Percentiles rank a stretch among this genome's conserved stretches.
These are phyloP conservation scores for Gallinago stenura DNA, from an alignment of 2,797 vertebrate genomes.

Conservation along the genomic window DNA sequence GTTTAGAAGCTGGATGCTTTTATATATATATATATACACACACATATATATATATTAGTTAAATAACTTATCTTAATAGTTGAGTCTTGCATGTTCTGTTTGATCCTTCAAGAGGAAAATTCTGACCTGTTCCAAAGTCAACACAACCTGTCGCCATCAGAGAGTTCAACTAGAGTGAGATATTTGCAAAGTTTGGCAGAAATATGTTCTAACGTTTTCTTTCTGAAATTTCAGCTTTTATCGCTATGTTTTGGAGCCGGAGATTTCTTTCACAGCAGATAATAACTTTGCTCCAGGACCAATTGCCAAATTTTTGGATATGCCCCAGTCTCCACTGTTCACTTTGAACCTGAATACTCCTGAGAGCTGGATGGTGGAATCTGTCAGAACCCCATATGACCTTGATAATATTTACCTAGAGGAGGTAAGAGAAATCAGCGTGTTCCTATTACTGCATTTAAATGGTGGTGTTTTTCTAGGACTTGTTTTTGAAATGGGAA, in stretches of 20 bases:
- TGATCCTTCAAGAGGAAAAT: neutral
- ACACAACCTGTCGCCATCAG: neutral
- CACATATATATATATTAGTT: neutral
- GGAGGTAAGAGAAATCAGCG: slow-evolving; percentile 83
- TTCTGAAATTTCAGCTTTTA: slow-evolving; percentile 88
- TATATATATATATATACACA: no score
- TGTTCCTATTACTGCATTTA: neutral
- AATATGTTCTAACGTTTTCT: neutral
- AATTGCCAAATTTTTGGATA: slow-evolving; percentile 95
- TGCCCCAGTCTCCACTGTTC: slow-evolving; percentile 96
- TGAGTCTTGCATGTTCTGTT: neutral
- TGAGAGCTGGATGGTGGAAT: slow-evolving; percentile 99
- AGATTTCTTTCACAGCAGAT: slow-evolving; percentile 88
- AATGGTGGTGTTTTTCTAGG: neutral
- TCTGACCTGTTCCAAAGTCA: neutral
- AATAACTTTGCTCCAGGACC: slow-evolving; percentile 89
- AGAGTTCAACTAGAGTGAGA: neutral
- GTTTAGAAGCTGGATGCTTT: neutral
- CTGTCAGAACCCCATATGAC: slow-evolving; percentile 93
- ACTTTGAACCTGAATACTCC: slow-evolving; percentile 96
- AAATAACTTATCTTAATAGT: neutral
- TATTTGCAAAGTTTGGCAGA: neutral
- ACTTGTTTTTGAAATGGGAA: neutral
- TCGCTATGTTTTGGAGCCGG: slow-evolving; percentile 94
- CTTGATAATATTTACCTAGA: slow-evolving; percentile 98